These are phyloP conservation scores for Myrmophylax atrothorax DNA, from an alignment of 2,113 vertebrate genomes.

Conservation along the genomic window DNA sequence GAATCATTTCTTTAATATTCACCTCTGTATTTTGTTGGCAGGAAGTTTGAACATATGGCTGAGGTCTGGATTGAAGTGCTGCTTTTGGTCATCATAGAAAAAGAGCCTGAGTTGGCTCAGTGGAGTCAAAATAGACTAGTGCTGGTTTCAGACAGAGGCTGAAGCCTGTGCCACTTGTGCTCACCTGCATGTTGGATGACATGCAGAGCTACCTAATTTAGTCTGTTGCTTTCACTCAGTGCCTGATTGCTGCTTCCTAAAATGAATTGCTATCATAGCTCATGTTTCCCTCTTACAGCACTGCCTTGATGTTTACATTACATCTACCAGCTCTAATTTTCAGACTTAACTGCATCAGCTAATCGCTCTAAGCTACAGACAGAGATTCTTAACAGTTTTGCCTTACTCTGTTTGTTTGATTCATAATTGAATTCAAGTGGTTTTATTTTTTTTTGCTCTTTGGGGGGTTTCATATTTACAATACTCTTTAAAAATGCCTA, in stretches of 20 bases:
- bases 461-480: background rate
- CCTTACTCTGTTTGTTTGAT: background rate
- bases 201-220: background rate
- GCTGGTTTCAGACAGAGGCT: background rate
- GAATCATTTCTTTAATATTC: background rate
- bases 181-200: background rate
- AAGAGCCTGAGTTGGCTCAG: background rate
- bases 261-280: background rate
- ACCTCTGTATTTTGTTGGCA: background rate
- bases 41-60: background rate
- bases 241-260: background rate
- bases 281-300: background rate
- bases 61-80: background rate
- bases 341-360: background rate
- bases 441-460: background rate
- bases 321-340: background rate
- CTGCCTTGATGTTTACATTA: background rate
- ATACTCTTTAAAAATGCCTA: background rate
- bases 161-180: background rate
- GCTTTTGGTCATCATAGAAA: background rate
- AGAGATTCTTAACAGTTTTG: background rate
- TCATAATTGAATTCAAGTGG: constrained; percentile 2
- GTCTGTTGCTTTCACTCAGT: background rate
- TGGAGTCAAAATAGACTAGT: background rate
- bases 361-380: background rate